Evolutionary conservation across 1,140 invertebrate species (phyloP).

Genomic region (Battus philenor): DNA sequence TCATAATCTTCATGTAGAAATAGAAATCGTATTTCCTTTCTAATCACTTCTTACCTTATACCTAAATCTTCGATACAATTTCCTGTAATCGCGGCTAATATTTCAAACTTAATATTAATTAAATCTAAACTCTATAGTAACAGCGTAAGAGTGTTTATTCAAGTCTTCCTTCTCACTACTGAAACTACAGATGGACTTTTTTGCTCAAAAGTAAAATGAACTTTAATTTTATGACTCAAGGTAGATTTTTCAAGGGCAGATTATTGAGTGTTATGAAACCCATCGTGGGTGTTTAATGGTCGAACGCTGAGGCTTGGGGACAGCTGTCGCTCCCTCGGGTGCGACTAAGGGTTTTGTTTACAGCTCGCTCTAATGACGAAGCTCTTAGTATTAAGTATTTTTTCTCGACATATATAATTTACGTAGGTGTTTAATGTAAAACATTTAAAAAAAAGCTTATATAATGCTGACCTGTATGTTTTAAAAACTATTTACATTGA

Average conservation of each 20-base stretch:
- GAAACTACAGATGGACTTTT: slow-evolving; percentile 14
- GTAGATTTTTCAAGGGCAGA: slow-evolving; percentile 16
- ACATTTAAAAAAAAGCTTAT: too few species aligned
- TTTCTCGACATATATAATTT: slow-evolving; percentile 5
- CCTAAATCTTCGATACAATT: slow-evolving; percentile 35
- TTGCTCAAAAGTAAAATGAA: neutral
- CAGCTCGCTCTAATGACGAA: slow-evolving; percentile 56
- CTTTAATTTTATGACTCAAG: slow-evolving; percentile 16
- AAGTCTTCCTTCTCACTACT: neutral
- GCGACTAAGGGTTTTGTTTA: slow-evolving; percentile 64
- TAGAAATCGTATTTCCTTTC: slow-evolving; percentile 19
- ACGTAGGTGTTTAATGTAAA: too few species aligned
- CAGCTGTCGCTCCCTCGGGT: slow-evolving; percentile 63
- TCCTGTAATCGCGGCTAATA: slow-evolving; percentile 21
- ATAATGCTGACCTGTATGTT: too few species aligned
- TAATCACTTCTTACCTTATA: slow-evolving; percentile 26
- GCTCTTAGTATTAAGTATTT: slow-evolving; percentile 25
- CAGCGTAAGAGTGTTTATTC: slow-evolving; percentile 18
- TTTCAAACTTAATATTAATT: slow-evolving; percentile 16
- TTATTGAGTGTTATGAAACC: slow-evolving; percentile 23
- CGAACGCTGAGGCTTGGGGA: slow-evolving; percentile 56
- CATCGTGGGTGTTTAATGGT: slow-evolving; percentile 63
- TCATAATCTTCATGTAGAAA: slow-evolving; percentile 1
- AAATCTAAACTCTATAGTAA: slow-evolving; percentile 17
- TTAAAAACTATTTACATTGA: too few species aligned